Evolutionary conservation across 2,113 vertebrate species (phyloP).

Genomic region (Plectropomus leopardus): DNA sequence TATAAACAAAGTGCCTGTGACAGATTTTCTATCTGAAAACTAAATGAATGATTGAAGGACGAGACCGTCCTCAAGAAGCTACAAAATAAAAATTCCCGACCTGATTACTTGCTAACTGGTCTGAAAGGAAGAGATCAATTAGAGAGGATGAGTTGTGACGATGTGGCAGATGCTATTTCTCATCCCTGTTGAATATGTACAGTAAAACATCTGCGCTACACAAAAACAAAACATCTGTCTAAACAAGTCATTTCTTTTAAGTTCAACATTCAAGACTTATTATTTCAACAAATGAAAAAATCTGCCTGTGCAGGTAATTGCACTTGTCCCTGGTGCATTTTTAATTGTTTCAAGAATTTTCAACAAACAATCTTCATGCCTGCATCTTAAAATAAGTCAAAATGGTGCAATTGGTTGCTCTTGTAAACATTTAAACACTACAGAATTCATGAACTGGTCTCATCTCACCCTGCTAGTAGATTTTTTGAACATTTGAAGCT

Average conservation of each 20-base stretch:
- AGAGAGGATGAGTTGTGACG: not conserved
- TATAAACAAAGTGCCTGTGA: constrained; percentile 21
- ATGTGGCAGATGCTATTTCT: constrained; percentile 36
- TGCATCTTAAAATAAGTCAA: not conserved
- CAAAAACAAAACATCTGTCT: constrained; percentile 42
- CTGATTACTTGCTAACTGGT: not conserved
- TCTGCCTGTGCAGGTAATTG: not conserved
- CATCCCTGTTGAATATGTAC: constrained; percentile 19
- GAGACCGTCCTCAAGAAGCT: not conserved
- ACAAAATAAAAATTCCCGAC: not conserved
- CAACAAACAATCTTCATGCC: not conserved
- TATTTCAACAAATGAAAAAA: not conserved
- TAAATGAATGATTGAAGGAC: not conserved
- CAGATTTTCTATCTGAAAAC: constrained; percentile 4
- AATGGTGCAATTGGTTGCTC: not conserved
- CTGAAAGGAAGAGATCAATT: constrained; percentile 15
- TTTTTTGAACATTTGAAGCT: not conserved
- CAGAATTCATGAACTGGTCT: not conserved
- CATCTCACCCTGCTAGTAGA: not conserved
- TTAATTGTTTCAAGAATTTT: not conserved
- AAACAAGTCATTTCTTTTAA: constrained; percentile 1
- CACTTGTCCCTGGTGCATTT: not conserved
- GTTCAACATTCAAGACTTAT: not conserved
- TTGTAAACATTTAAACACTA: not conserved
- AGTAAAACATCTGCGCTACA: constrained; percentile 23